Evolutionary conservation across 2,113 vertebrate species (phyloP), one percentile per base, ranked within the genome.

Genomic region (Excalfactoria chinensis): DNA sequence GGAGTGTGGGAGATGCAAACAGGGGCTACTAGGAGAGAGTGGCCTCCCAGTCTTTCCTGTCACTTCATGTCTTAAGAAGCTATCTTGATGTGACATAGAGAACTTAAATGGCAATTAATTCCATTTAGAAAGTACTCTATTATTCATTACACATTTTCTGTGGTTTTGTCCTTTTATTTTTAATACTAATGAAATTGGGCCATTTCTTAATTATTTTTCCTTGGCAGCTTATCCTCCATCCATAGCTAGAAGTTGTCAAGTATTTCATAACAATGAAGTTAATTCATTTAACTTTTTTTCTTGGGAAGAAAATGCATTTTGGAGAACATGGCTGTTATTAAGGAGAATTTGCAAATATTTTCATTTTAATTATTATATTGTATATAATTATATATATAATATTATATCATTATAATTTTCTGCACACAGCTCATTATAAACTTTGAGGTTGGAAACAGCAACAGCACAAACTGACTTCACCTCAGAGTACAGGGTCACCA

Each of bases 71-170:
- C 76, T 82, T 25, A 68, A 75, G 82, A 74, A 86, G n/a, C 23
- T n/a, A 14, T 14, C 8, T 13, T 0, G 6, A 69, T 58, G 35
- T 72, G 86, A 68, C 83, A 77, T 1, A 28, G 37, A 88, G 46
- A 90, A 68, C 48, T 56, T 64, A 51, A 90, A 89, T 43, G 73
- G 77, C 66, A 88, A 48, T 63, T 86, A 91, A 86, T 88, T 85
- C 59, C 3, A 78, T 78, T 93, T 86, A 76, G 80, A 53, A 80
- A 75, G 26, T 55, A 37, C 51, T 89, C 25, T 28, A 26, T 56
- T 88, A 66, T 43, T 75, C n/a, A 60, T 53, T 44, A 88, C 23
- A 34, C 10, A 17, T 72, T 86, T 89, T 76, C 49, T 46, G 46
- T 77, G 48, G 34, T 7, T 73, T 76, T 93, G 26, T 81, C 30